phyloP scores from a whole-genome alignment of 2,113 vertebrate species.

The Bostrychus sinensis region DNA sequence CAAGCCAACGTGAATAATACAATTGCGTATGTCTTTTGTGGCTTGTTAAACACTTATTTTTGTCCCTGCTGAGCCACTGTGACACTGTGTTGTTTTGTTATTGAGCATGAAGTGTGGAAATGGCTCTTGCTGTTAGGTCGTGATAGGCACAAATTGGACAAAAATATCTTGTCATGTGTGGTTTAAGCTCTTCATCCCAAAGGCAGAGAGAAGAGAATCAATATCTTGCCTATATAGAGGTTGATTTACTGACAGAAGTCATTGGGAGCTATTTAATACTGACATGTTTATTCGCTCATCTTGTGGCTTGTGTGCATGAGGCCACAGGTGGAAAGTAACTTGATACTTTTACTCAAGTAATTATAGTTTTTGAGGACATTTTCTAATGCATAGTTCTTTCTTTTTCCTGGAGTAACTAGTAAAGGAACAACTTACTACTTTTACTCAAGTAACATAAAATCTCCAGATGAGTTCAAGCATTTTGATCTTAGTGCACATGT shows the following conservation, averaged over 20 bases:
- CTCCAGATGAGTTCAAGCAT: too few species aligned
- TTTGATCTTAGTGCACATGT: too few species aligned
- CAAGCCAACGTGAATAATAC: slow-evolving; percentile 31
- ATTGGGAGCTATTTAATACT: slow-evolving; percentile 14
- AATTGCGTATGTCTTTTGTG: slow-evolving; percentile 33
- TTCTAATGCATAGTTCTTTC: too few species aligned
- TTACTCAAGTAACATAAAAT: neutral
- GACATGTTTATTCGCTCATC: slow-evolving; percentile 26
- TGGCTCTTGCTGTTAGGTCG: neutral
- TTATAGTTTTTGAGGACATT: too few species aligned
- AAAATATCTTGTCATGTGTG: slow-evolving; percentile 4
- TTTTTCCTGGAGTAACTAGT: too few species aligned
- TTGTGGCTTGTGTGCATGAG: neutral
- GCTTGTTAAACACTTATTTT: slow-evolving; percentile 5
- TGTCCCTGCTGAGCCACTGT: neutral
- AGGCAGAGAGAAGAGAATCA: slow-evolving; percentile 5
- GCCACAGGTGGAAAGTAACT: neutral
- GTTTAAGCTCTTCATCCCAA: slow-evolving; percentile 3
- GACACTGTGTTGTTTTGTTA: slow-evolving; percentile 1
- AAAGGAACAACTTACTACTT: too few species aligned
- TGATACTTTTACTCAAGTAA: neutral
- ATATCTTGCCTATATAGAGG: slow-evolving; percentile 10
- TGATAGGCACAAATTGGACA: slow-evolving; percentile 8
- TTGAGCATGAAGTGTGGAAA: slow-evolving; percentile 12
- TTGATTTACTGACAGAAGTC: neutral